Evolutionary conservation across 2,888 invertebrate genomes (phyloP).

Genomic region (Scotopteryx bipunctaria): DNA sequence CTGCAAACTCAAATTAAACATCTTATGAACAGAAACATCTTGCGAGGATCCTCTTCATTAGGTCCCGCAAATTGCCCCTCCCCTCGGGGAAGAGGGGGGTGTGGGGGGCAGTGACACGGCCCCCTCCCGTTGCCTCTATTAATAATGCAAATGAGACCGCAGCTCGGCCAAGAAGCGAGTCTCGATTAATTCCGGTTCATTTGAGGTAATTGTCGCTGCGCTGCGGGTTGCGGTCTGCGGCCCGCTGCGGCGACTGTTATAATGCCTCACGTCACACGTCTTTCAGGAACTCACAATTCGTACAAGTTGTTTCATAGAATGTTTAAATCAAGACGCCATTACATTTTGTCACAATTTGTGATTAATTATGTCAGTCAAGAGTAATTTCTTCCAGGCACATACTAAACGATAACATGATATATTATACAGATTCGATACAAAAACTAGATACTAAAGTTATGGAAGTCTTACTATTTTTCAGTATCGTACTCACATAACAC

Average conservation of each 20-base stretch:
- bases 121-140: conserved; percentile 71
- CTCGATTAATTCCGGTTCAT: conserved; percentile 83
- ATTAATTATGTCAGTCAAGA: no score
- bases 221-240: conserved; percentile 67
- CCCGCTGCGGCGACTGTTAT: conserved; percentile 26
- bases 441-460: no score
- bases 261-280: conserved; percentile 15
- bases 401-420: no score
- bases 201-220: conserved; percentile 82
- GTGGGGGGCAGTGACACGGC: conserved; percentile 71
- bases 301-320: background rate
- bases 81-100: conserved; percentile 35
- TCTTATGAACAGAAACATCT: conserved; percentile 82
- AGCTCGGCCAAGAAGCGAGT: conserved; percentile 81
- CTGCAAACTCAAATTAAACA: conserved; percentile 81
- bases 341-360: no score
- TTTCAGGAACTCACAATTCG: conserved; percentile 7
- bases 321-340: no score
- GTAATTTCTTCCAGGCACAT: no score
- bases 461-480: no score
- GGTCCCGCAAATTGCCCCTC: conserved; percentile 72
- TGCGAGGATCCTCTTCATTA: conserved; percentile 82
- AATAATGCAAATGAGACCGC: conserved; percentile 84
- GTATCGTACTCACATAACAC: no score
- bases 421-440: no score